Percentiles rank a stretch among this genome's conserved stretches.
phyloP scores from a whole-genome alignment of 2,888 invertebrate species.

The Choreutis nemorana region DNA sequence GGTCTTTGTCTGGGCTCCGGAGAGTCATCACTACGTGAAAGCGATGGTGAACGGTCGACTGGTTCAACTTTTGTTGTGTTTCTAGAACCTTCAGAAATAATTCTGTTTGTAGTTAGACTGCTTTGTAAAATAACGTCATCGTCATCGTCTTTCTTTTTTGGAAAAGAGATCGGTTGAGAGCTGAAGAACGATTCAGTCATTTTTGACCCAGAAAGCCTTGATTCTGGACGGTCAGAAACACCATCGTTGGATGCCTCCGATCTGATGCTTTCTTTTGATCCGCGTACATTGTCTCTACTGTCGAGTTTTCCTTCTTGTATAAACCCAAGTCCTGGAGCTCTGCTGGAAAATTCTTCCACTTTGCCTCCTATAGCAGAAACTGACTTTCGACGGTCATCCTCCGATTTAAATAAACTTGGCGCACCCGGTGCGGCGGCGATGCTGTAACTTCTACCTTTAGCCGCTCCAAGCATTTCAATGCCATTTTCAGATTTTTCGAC shows the following conservation, averaged over 20 bases:
- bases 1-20: constrained; percentile 43
- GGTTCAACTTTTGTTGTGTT: constrained; percentile 34
- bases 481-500: constrained; percentile 40
- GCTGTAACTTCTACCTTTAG: constrained; percentile 63
- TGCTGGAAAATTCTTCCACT: constrained; percentile 39
- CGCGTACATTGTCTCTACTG: constrained; percentile 47
- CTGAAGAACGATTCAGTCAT: constrained; percentile 61
- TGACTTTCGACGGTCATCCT: constrained; percentile 61
- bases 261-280: constrained; percentile 47
- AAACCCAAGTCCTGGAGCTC: constrained; percentile 46
- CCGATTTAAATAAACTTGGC: constrained; percentile 44
- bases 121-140: constrained; percentile 51
- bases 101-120: constrained; percentile 17
- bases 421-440: constrained; percentile 58
- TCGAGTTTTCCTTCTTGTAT: constrained; percentile 55
- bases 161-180: constrained; percentile 33
- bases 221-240: constrained; percentile 44
- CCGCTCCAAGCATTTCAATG: constrained; percentile 42
- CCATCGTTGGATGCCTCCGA: constrained; percentile 43
- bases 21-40: constrained; percentile 58
- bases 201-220: constrained; percentile 50
- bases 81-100: constrained; percentile 19
- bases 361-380: constrained; percentile 53
- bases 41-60: constrained; percentile 54
- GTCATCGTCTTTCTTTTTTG: constrained; percentile 46